Base-by-base conservation (phyloP, 2,797 vertebrate species). In the Kryptolebias ocellatus region DNA sequence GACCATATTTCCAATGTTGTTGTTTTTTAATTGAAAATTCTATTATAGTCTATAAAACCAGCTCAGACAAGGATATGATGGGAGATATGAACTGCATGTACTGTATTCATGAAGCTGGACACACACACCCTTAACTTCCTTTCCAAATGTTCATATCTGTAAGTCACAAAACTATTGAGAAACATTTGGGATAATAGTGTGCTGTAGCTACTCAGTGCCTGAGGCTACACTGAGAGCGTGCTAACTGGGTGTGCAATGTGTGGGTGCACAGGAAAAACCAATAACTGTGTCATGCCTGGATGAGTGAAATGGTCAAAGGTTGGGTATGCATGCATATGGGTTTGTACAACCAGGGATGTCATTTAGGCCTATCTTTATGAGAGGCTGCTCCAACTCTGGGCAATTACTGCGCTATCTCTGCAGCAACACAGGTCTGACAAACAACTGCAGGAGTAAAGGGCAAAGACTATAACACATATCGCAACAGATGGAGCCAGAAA, bases 341-440 rank as follows among this genome's bases (percentile, higher is more conserved):
- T 79, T 45, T 56, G 5, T 27, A 60, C 59, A 70, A 57, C 42
- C 20, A 58, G 24, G 75, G n/a, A 17, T 42, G 52, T 58, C 44
- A 66, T 80, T 83, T 15, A 57, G 42, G 56, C 52, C 65, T 50
- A 87, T 87, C 78, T 89, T 89, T 78, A 89, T 17, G 65, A 80
- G 67, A 56, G 54, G 66, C 50, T 44, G 62, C 56, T 66, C 17
- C 60, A 56, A 51, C 60, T 47, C 49, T 3, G 37, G 45, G 51
- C 47, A 31, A 75, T 73, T 67, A 53, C 49, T 11, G 45, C 14
- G 42, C 64, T 89, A 87, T 90, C 86, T 85, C 72, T 76, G 52
- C 67, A 64, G 68, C 72, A 67, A 58, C 84, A 83, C 37, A 20
- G 50, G 56, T 45, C 59, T 50, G 34, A 71, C 45, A 15, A 77